These are phyloP conservation scores for Urocynchramus pylzowi DNA, from an alignment of 2,113 vertebrate genomes.

Conservation along the genomic window DNA sequence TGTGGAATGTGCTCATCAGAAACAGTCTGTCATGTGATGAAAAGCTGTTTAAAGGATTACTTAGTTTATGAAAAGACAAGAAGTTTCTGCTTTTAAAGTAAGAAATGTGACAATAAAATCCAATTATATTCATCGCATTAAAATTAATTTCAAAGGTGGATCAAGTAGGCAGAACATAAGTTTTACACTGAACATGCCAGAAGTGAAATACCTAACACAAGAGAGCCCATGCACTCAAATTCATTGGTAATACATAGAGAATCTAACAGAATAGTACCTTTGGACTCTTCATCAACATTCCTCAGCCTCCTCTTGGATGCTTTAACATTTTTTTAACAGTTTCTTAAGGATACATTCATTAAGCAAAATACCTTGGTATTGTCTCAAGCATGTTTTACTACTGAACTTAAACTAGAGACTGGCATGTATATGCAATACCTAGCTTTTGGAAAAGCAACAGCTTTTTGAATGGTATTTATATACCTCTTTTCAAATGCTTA, in stretches of 20 bases:
- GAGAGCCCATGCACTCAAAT: neutral
- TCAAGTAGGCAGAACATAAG: neutral
- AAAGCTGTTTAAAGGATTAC: neutral
- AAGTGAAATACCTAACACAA: neutral
- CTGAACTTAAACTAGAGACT: neutral
- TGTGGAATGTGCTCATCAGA: neutral
- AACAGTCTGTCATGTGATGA: neutral
- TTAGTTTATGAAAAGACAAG: neutral
- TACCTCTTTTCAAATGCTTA: neutral
- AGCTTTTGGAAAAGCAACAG: neutral
- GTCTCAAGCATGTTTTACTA: neutral
- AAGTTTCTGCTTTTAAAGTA: neutral
- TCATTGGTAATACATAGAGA: neutral
- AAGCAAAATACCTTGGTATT: neutral
- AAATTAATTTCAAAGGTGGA: neutral
- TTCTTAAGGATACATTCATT: neutral
- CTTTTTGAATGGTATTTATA: neutral
- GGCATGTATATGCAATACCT: accelerated
- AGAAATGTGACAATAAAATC: neutral
- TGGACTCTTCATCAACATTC: accelerated
- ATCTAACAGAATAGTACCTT: neutral
- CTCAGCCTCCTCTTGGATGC: neutral
- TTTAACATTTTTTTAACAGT: neutral
- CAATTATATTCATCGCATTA: neutral
- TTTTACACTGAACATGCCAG: neutral